Conservation (phyloP, 2,113 vertebrate species). For the Philantomba maxwellii region DNA sequence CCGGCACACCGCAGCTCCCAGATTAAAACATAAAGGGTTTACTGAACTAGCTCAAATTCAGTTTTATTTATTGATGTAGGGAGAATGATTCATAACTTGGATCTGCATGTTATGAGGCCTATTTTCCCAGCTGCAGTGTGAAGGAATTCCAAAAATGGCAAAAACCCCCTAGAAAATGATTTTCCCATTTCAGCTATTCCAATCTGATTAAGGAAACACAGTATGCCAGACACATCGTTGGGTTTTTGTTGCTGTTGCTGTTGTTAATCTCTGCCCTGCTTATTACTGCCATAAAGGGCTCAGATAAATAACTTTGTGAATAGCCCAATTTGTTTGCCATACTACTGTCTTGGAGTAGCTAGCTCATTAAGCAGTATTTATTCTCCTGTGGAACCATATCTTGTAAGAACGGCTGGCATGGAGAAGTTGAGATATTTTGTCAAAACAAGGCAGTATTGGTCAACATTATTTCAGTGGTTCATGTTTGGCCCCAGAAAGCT, state of each 20-base stretch:
- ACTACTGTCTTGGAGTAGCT: neutral
- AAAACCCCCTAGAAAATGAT: neutral
- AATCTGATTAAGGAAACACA: conserved; percentile 5
- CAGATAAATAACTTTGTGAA: neutral
- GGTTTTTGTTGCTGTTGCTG: neutral
- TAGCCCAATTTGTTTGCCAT: neutral
- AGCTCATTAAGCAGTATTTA: neutral
- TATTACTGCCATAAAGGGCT: neutral
- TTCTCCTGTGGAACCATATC: neutral
- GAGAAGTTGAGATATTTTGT: conserved; percentile 15
- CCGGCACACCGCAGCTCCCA: neutral
- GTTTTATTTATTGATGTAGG: conserved; percentile 11
- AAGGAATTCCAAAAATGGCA: conserved; percentile 34
- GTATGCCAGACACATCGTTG: neutral
- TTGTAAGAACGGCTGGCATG: neutral
- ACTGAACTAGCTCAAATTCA: neutral
- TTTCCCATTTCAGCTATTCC: conserved; percentile 20
- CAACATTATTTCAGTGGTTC: neutral
- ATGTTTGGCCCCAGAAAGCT: neutral
- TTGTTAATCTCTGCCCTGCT: neutral
- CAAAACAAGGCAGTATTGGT: neutral
- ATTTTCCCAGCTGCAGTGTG: neutral
- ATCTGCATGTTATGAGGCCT: neutral
- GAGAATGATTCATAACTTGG: conserved; percentile 25
- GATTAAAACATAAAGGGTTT: neutral